Evolutionary conservation across 2,113 vertebrate genomes (phyloP).

Genomic region (Vicugna pacos): DNA sequence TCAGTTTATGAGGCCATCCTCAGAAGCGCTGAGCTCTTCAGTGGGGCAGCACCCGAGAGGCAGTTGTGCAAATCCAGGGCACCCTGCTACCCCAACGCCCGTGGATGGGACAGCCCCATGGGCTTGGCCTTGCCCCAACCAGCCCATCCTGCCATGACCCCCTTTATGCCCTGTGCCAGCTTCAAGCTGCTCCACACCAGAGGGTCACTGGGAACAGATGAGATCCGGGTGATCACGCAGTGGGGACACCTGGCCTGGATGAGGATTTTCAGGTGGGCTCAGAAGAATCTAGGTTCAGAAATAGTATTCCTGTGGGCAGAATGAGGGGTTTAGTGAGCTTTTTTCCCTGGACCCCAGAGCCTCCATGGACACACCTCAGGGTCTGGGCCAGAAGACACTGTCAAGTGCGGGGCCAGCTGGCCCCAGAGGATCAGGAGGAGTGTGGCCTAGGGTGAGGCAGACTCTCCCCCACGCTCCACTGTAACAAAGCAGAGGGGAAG

Average conservation of each 20-base stretch:
- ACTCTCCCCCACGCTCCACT: neutral
- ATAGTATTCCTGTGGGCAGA: fast-evolving
- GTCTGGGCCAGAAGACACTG: neutral
- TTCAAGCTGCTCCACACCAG: neutral
- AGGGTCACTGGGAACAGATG: neutral
- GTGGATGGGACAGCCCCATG: fast-evolving
- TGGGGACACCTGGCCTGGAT: neutral
- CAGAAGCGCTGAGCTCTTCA: neutral
- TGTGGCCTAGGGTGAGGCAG: neutral
- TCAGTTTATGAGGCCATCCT: neutral
- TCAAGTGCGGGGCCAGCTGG: fast-evolving
- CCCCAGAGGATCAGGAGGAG: neutral
- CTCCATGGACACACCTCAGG: neutral
- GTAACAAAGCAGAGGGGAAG: neutral
- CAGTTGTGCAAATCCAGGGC: neutral
- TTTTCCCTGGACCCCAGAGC: neutral
- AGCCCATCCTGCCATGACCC: neutral
- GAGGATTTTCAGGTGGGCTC: neutral
- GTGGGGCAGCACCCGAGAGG: neutral
- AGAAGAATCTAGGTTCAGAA: neutral
- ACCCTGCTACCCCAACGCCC: too few relatives aligned
- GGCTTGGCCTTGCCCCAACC: neutral
- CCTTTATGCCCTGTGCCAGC: neutral
- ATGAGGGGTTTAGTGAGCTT: too few relatives aligned
- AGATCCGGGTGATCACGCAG: neutral